Evolutionary conservation across 1,140 invertebrate genomes (phyloP), one percentile per base, ranked within the genome.

Genomic region (Cydia pomonella): DNA sequence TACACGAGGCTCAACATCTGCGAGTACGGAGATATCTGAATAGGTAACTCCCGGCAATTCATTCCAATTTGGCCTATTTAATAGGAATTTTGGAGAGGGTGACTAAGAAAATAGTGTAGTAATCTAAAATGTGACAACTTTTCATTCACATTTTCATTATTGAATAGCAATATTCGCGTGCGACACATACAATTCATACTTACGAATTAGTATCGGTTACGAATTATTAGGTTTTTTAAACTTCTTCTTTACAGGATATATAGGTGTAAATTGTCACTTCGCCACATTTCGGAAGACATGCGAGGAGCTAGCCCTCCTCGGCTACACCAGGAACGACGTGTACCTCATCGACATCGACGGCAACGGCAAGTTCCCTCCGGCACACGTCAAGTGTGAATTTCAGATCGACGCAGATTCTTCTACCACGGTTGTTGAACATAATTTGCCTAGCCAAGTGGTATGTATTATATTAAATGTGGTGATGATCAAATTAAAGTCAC

Each of bases 191-290:
- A 10, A 41, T 13, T 13, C 38, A 41, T 12, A 10, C n/a, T n/a
- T 16, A 16, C 41, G 7, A 38, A 38, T 44, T 16, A 44, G 41
- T 0, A 16, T 44, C 41, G 16, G 41, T 3, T n/a, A n/a, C n/a
- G 16, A 44, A n/a, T 50, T 0, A 50, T 50, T 7, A n/a, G 1
- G 9, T 50, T 27, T 21, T 44, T 53, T 47, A n/a, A 44, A 44
- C 2, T 44, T 66, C 41, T 59, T 72, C 3, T 41, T 85, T 81
- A 13, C 74, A 93, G 93, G 96, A 1, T 97, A 97, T 75, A 97
- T 97, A 59, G 98, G 98, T 41, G 97, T 97, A 86, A 98, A 98
- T 84, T 99, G 98, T 82, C 98, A 99, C 87, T 99, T 99, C 85
- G 96, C 98, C 10, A 95, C 96, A 73, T 98, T 97, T 84, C 95